These are phyloP conservation scores for Drosophila nannoptera DNA, from an alignment of 1,140 invertebrate species.

Conservation along the genomic window DNA sequence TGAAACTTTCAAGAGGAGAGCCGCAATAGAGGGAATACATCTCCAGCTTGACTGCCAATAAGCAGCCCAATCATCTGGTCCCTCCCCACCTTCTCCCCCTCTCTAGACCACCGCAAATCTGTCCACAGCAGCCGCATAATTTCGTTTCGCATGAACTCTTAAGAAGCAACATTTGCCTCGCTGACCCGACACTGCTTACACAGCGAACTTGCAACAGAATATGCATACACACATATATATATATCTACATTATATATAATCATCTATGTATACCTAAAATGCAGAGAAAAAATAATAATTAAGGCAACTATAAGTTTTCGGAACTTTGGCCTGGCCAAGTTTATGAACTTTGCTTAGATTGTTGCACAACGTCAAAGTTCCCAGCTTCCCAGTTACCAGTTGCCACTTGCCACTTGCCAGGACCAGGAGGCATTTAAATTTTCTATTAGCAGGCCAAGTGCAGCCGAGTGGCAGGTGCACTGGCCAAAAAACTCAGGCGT, in stretches of 20 bases:
- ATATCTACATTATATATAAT: not conserved
- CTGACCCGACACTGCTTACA: conserved; percentile 63
- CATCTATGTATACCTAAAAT: not conserved
- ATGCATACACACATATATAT: not conserved
- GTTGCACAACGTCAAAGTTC: conserved; percentile 55
- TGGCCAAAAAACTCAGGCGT: conserved; percentile 20
- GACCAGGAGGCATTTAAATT: conserved; percentile 54
- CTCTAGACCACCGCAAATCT: not conserved
- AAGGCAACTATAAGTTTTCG: conserved; percentile 43
- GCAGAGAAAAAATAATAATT: conserved; percentile 15
- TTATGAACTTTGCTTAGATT: conserved; percentile 65
- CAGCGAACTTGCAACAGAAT: conserved; percentile 16
- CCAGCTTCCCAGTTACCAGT: conserved; percentile 45
- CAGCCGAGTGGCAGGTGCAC: conserved; percentile 14
- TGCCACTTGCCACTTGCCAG: conserved; percentile 3
- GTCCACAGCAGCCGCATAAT: conserved; percentile 50
- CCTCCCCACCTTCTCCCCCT: not conserved
- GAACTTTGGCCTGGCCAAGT: conserved; percentile 57
- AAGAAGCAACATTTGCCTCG: conserved; percentile 59
- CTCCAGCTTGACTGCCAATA: not conserved
- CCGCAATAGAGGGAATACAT: conserved; percentile 23
- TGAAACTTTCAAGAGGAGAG: conserved; percentile 42
- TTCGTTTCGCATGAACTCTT: conserved; percentile 67
- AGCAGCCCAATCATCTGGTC: not conserved
- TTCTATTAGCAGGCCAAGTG: conserved; percentile 57